Percentiles rank a stretch among this genome's conserved stretches.
Evolutionary conservation across 1,140 invertebrate genomes (phyloP).

Genomic region (Ceratina calcarata): DNA sequence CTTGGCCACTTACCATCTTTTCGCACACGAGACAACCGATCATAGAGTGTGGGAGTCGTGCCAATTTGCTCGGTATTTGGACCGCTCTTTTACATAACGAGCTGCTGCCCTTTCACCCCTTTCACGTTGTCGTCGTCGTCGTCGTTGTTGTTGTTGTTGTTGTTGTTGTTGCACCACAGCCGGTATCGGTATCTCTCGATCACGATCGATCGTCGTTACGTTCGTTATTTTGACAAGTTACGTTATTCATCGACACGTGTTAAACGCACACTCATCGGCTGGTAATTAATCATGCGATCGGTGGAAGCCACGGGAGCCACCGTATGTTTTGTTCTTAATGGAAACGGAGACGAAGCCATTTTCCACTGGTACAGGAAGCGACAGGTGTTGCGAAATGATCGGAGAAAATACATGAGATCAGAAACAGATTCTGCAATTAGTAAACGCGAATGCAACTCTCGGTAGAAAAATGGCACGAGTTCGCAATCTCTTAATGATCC

Average conservation of each 20-base stretch:
- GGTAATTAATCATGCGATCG: constrained; percentile 20
- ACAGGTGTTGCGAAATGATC: too few species aligned
- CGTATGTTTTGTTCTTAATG: not conserved
- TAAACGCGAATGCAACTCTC: too few species aligned
- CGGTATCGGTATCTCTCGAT: constrained; percentile 3
- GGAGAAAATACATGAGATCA: too few species aligned
- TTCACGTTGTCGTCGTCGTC: too few species aligned
- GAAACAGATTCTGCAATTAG: too few species aligned
- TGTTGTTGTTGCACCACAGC: too few species aligned
- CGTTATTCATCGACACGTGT: not conserved
- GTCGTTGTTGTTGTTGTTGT: too few species aligned
- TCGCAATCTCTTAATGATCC: too few species aligned
- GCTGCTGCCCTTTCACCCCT: constrained; percentile 62
- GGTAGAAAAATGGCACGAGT: too few species aligned
- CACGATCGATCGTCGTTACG: constrained; percentile 7
- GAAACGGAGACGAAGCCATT: too few species aligned
- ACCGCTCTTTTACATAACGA: constrained; percentile 69
- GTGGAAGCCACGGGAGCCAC: not conserved
- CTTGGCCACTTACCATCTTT: constrained; percentile 23
- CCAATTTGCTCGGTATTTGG: constrained; percentile 77
- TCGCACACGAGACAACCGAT: constrained; percentile 54
- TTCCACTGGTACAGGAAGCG: too few species aligned
- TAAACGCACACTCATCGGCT: constrained; percentile 9
- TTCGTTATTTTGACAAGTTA: constrained; percentile 32
- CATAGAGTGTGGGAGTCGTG: constrained; percentile 74